These are phyloP conservation scores for Thymelicus sylvestris DNA, from an alignment of 2,888 invertebrate species.

Conservation along the genomic window DNA sequence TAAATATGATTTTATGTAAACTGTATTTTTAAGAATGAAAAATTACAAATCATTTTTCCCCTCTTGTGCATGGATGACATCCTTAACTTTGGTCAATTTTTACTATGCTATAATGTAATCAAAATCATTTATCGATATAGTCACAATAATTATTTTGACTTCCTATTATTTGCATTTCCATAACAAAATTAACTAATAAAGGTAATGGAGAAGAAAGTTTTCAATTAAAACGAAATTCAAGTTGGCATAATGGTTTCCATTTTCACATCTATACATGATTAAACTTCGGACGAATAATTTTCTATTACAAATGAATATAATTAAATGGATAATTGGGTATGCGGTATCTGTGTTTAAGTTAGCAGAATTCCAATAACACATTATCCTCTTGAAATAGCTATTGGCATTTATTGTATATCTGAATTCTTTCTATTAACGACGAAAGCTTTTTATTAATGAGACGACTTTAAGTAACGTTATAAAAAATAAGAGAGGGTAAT, in stretches of 20 bases:
- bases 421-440: no score
- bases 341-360: background rate
- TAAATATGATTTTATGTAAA: no score
- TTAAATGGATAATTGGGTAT: conserved; percentile 6
- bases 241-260: background rate
- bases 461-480: background rate
- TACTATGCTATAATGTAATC: no score
- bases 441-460: no score
- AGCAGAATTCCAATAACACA: background rate
- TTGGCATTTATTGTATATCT: background rate
- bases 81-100: no score
- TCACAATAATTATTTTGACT: no score
- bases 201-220: background rate
- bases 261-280: background rate
- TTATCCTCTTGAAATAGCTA: background rate
- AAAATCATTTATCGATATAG: no score
- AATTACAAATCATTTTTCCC: no score
- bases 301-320: conserved; percentile 9
- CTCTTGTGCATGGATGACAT: no score
- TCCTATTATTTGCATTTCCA: background rate
- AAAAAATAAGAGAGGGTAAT: conserved; percentile 11
- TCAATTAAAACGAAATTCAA: background rate
- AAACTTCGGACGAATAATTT: conserved; percentile 30
- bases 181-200: background rate
- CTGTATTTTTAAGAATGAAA: no score